These are phyloP conservation scores for Crocidura indochinensis DNA, from an alignment of 2,797 vertebrate species.

Conservation along the genomic window DNA sequence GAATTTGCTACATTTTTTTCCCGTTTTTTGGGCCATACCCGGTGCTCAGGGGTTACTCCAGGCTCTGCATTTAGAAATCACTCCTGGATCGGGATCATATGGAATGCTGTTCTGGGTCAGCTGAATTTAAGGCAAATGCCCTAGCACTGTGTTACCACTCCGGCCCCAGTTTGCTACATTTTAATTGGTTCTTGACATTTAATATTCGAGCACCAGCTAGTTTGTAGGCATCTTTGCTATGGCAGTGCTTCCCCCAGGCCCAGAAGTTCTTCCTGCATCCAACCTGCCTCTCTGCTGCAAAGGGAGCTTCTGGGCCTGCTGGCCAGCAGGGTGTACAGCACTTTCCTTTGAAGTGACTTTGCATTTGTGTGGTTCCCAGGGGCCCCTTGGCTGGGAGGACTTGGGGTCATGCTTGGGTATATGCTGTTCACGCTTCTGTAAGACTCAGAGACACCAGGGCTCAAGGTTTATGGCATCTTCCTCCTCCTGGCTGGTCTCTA, in stretches of 20 bases:
- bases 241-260: neutral
- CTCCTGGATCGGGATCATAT: too few relatives aligned
- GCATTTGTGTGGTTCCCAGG: fast-evolving
- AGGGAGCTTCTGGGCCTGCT: neutral
- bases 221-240: neutral
- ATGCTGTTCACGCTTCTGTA: too few relatives aligned
- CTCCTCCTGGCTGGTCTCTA: neutral
- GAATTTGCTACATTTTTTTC: neutral
- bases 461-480: too few relatives aligned
- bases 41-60: too few relatives aligned
- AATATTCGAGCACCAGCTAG: neutral
- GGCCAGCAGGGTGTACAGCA: neutral
- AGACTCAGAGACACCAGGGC: too few relatives aligned
- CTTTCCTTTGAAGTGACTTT: neutral
- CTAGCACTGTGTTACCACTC: too few relatives aligned
- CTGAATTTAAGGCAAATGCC: too few relatives aligned
- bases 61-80: too few relatives aligned
- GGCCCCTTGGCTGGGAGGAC: neutral
- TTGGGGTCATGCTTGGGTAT: too few relatives aligned
- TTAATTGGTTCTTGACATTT: neutral
- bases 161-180: neutral
- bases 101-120: too few relatives aligned
- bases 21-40: too few relatives aligned
- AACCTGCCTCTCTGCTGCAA: neutral
- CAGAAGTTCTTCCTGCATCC: conserved; percentile 64